phyloP scores from a whole-genome alignment of 2,113 vertebrate species.

The Tetrao urogallus region DNA sequence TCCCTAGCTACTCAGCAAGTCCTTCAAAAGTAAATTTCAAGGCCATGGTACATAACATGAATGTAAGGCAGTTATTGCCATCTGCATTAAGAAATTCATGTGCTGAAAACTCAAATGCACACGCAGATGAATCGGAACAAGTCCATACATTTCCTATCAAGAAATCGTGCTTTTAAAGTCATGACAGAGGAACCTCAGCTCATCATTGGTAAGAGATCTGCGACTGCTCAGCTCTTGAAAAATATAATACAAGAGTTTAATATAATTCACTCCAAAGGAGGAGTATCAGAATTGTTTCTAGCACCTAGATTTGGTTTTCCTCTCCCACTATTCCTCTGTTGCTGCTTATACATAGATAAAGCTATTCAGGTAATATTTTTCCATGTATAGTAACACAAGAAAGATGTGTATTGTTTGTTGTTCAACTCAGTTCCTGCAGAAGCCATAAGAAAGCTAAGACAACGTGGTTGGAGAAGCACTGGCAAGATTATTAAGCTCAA shows the following conservation, averaged over 20 bases:
- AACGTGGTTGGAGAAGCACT: background rate
- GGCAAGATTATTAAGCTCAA: accelerated
- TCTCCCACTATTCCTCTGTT: background rate
- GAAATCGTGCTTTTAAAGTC: background rate
- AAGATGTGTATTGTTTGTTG: background rate
- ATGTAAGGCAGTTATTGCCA: background rate
- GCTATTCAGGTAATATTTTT: background rate
- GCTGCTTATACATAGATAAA: background rate
- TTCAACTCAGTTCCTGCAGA: background rate
- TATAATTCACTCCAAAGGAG: background rate
- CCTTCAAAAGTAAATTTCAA: conserved; percentile 55
- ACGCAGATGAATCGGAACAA: background rate
- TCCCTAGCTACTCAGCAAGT: background rate
- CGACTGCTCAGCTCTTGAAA: background rate
- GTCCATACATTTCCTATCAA: background rate
- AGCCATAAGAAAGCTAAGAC: background rate
- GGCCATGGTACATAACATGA: background rate
- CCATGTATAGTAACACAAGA: background rate
- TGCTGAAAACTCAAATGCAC: background rate
- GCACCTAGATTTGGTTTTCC: background rate
- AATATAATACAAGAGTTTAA: background rate
- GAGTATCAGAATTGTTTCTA: background rate
- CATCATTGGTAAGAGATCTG: background rate
- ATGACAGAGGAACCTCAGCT: background rate
- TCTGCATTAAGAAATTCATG: background rate